phyloP scores from a whole-genome alignment of 2,113 vertebrate genomes.

The Microcebus griseorufus region DNA sequence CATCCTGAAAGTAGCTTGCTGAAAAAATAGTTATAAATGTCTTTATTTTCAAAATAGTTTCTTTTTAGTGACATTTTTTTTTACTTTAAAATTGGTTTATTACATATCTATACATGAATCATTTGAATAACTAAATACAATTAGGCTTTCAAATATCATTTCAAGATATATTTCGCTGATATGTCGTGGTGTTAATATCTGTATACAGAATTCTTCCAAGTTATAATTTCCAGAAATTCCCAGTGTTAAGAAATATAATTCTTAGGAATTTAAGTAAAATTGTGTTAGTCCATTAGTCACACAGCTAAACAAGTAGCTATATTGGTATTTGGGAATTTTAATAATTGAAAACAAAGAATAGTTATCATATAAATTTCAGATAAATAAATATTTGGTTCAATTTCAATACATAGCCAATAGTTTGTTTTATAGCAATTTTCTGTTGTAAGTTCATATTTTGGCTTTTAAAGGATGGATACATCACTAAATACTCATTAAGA shows the following conservation, averaged over 20 bases:
- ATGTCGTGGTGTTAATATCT: not conserved
- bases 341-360: not conserved
- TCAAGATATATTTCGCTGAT: not conserved
- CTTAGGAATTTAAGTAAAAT: not conserved
- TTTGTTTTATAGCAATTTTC: not conserved
- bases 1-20: not conserved
- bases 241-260: not conserved
- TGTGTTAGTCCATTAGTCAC: not conserved
- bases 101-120: not conserved
- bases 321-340: not conserved
- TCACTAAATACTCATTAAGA: not conserved
- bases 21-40: not conserved
- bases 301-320: not conserved
- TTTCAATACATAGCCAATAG: not conserved
- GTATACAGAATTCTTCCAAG: not conserved
- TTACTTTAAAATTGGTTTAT: not conserved
- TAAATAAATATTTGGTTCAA: not conserved
- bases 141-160: constrained; percentile 7
- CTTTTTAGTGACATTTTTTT: not conserved
- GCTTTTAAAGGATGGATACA: not conserved
- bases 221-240: not conserved
- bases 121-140: not conserved
- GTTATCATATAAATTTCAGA: not conserved
- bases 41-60: not conserved
- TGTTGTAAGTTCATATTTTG: not conserved